A percentile compares a stretch with the other conserved stretches of the same genome.
phyloP scores from a whole-genome alignment of 2,888 invertebrate genomes.

The Seira musarum region DNA sequence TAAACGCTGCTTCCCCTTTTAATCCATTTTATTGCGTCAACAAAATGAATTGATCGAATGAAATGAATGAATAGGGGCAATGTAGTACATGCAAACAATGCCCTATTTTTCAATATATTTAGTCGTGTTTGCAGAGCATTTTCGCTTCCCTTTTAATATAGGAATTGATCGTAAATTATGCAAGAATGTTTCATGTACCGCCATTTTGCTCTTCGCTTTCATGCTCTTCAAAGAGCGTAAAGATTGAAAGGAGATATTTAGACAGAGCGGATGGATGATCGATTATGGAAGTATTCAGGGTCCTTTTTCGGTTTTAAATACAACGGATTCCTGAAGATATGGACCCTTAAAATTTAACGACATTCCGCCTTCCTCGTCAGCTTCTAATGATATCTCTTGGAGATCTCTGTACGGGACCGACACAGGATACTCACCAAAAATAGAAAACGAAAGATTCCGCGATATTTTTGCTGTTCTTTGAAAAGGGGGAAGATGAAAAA shows the following conservation, averaged over 20 bases:
- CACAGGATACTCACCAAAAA: neutral
- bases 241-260: no score
- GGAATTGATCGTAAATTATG: neutral
- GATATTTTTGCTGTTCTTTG: slow-evolving; percentile 1
- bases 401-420: no score
- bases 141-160: neutral
- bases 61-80: no score
- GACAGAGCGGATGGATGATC: neutral
- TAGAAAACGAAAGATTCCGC: neutral
- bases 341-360: no score
- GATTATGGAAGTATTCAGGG: neutral
- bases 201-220: neutral
- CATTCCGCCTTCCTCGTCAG: no score
- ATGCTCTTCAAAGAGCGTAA: no score
- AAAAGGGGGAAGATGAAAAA: slow-evolving; percentile 11
- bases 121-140: neutral
- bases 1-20: neutral
- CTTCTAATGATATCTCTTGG: no score
- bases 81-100: neutral
- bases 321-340: no score
- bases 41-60: neutral
- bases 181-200: neutral
- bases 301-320: no score
- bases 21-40: neutral
- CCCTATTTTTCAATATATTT: neutral